A percentile compares a stretch with the other conserved stretches of the same genome.
These are phyloP conservation scores for Gulo gulo DNA, from an alignment of 2,113 vertebrate genomes.

Conservation along the genomic window DNA sequence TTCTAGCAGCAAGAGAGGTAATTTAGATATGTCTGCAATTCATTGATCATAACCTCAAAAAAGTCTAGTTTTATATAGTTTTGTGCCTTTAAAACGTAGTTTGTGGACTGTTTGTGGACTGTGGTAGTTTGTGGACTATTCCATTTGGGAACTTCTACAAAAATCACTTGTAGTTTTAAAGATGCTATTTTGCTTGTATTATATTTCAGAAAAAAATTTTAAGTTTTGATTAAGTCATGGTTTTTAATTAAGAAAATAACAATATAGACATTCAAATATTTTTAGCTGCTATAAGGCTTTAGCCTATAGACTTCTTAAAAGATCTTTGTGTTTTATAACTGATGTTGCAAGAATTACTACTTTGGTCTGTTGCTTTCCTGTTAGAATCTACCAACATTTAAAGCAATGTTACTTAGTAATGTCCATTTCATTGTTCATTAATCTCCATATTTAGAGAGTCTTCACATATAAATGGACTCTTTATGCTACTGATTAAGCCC, in stretches of 20 bases:
- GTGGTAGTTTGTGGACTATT: neutral
- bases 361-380: neutral
- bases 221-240: neutral
- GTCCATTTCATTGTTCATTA: conserved; percentile 21
- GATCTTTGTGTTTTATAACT: neutral
- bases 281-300: neutral
- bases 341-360: neutral
- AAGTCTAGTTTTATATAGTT: neutral
- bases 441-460: conserved; percentile 30
- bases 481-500: neutral
- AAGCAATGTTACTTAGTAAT: neutral
- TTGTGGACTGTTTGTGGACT: neutral
- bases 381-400: neutral
- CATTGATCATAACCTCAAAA: neutral
- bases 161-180: conserved; percentile 31
- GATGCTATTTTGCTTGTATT: neutral
- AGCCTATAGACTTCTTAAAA: neutral
- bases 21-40: neutral
- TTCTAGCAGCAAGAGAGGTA: conserved; percentile 96
- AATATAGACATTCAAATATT: conserved; percentile 3
- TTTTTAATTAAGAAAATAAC: neutral
- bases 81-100: neutral
- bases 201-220: neutral
- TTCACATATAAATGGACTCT: neutral
- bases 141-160: neutral